These are phyloP conservation scores for Bombus affinis DNA, from an alignment of 1,140 invertebrate genomes.

Conservation along the genomic window DNA sequence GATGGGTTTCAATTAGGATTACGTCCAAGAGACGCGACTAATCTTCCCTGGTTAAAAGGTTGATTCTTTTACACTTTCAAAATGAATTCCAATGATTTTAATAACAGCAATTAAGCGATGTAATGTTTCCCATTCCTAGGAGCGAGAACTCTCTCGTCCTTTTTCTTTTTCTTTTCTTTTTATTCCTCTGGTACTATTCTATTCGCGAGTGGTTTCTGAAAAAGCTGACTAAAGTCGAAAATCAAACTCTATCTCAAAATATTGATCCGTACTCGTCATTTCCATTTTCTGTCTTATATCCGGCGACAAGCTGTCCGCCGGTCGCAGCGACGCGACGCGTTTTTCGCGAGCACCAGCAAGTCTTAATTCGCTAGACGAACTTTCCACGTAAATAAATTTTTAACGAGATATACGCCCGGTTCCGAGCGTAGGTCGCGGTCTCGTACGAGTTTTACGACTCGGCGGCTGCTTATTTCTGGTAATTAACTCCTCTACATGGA, in stretches of 20 bases:
- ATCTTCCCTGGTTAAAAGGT: not conserved
- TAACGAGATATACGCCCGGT: constrained; percentile 34
- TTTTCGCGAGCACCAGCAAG: not conserved
- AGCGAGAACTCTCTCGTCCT: too few relatives aligned
- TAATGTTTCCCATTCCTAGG: not conserved
- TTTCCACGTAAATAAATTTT: constrained; percentile 49
- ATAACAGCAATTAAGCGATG: not conserved
- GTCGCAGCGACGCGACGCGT: too few relatives aligned
- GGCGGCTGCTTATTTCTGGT: constrained; percentile 51
- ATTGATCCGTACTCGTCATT: not conserved
- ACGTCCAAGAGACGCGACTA: not conserved
- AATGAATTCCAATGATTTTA: not conserved
- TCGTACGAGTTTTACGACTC: constrained; percentile 33
- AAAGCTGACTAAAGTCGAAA: not conserved
- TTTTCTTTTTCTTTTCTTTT: too few relatives aligned
- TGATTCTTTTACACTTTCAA: not conserved
- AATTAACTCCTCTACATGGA: constrained; percentile 47
- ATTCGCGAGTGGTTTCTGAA: not conserved
- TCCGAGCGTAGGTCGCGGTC: not conserved
- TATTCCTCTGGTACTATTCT: not conserved
- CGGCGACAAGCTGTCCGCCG: not conserved
- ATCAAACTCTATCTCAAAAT: not conserved
- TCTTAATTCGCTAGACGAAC: constrained; percentile 20
- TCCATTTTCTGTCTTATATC: too few relatives aligned
- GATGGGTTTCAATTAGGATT: not conserved